These are phyloP conservation scores for Linurgus olivaceus DNA, from an alignment of 2,797 vertebrate species.

Conservation along the genomic window DNA sequence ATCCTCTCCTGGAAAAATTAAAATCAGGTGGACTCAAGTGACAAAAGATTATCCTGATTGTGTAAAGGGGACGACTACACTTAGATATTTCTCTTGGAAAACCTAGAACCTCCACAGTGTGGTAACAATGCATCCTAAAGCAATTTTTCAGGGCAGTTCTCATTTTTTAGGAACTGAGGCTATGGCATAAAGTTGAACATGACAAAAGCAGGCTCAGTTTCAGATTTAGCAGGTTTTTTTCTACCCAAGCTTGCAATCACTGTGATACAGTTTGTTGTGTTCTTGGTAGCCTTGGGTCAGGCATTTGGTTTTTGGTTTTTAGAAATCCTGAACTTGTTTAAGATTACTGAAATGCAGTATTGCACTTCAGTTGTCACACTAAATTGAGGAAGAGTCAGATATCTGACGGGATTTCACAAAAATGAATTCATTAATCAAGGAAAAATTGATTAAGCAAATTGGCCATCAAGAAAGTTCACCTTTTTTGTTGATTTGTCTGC, in stretches of 20 bases:
- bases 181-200: not conserved
- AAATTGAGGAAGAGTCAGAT: not conserved
- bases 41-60: not conserved
- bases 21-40: not conserved
- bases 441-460: not conserved
- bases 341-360: not conserved
- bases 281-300: not conserved
- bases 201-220: not conserved
- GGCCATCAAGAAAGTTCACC: not conserved
- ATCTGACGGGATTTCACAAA: not conserved
- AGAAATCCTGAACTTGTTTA: not conserved
- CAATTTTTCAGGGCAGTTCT: not conserved
- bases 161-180: not conserved
- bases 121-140: not conserved
- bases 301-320: not conserved
- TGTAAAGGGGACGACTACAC: not conserved
- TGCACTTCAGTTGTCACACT: not conserved
- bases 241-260: not conserved
- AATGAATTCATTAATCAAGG: accelerated
- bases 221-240: not conserved
- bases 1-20: not conserved
- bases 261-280: not conserved
- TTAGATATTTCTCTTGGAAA: not conserved
- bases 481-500: not conserved
- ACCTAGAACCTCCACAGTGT: not conserved